Evolutionary conservation across 2,888 invertebrate species (phyloP), one percentile per base, ranked within the genome.

Genomic region (Romanomermis culicivorax): DNA sequence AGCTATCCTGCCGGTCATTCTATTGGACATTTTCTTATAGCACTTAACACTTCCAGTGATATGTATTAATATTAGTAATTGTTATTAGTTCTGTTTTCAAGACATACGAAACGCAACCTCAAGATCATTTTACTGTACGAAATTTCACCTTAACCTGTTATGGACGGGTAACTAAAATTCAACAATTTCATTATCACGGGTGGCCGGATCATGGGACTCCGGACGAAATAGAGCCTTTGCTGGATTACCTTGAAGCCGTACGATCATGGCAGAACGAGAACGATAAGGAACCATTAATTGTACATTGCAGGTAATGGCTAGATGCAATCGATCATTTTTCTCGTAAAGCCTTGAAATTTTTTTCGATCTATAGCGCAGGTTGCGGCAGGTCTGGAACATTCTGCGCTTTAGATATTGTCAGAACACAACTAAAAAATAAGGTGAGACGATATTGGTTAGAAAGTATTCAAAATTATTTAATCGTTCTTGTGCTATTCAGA

Each of bases 341-440:
- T 36, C 17, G 36, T 11, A 17, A 11, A 36, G 7, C 17, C 7
- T 17, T 36, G 17, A 36, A 36, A 36, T 36, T 36, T 36, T 36
- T 36, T 36, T 11, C 36, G 17, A 36, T 7, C 36, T 36, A 11
- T 11, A 36, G 69, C 57, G 72, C 72, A 26, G 73, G 73, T 24
- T 71, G 73, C 52, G 73, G 73, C 1, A 62, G 73, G 30, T 70
- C 72, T 29, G 73, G 73, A 29, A 72, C 73, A 4, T 72, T 73
- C 60, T 70, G 72, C 60, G 62, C 74, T 2, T 70, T 72, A 1
- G 74, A 74, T 23, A 17, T 20, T 45, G 47, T 45, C 7, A 11
- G 47, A 45, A 45, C 47, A 7, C 24, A 20, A 45, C 14, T 45
- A 7, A 11, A 23, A 45, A 45, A 11, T 20, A 45, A 45, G 24